These are phyloP conservation scores for Epizoanthus fatuus DNA, from an alignment of 92 coral and sea anemone species.

Conservation along the genomic window DNA sequence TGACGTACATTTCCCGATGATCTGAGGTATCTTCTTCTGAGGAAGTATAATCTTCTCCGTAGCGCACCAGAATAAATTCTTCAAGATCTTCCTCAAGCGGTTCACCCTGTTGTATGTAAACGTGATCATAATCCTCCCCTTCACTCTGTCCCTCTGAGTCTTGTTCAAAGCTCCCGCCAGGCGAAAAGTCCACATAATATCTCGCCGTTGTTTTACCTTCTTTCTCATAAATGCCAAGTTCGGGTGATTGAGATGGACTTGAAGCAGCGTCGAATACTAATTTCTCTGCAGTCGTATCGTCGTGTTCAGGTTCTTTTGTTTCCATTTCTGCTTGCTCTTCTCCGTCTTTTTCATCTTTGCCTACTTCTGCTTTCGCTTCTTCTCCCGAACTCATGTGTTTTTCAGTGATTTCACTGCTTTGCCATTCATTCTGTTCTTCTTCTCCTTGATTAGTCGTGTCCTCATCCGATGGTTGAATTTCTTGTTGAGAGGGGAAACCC, in stretches of 20 bases:
- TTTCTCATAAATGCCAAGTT: constrained; percentile 51
- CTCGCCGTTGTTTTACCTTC: constrained; percentile 56
- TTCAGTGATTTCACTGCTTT: not conserved
- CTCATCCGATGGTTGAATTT: constrained; percentile 5
- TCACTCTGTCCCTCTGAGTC: constrained; percentile 65
- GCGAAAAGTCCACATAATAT: constrained; percentile 89
- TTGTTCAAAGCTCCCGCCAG: constrained; percentile 76
- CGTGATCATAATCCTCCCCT: constrained; percentile 75
- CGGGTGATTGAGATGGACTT: constrained; percentile 16
- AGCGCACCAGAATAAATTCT: constrained; percentile 87
- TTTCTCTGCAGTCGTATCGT: not conserved
- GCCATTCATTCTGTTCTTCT: not conserved
- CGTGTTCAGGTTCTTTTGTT: constrained; percentile 4
- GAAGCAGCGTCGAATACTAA: not conserved
- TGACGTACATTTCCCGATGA: constrained; percentile 91
- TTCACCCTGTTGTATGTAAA: constrained; percentile 82
- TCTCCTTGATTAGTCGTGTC: not conserved
- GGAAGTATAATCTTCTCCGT: constrained; percentile 71
- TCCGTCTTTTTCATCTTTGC: constrained; percentile 19
- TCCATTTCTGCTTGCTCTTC: constrained; percentile 10
- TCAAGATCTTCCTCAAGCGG: constrained; percentile 87
- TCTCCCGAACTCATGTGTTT: constrained; percentile 12
- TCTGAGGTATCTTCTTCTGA: constrained; percentile 82
- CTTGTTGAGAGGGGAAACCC: constrained; percentile 10
- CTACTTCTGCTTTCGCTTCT: not conserved